phyloP scores from a whole-genome alignment of 2,113 vertebrate species.

The Oncorhynchus tshawytscha region DNA sequence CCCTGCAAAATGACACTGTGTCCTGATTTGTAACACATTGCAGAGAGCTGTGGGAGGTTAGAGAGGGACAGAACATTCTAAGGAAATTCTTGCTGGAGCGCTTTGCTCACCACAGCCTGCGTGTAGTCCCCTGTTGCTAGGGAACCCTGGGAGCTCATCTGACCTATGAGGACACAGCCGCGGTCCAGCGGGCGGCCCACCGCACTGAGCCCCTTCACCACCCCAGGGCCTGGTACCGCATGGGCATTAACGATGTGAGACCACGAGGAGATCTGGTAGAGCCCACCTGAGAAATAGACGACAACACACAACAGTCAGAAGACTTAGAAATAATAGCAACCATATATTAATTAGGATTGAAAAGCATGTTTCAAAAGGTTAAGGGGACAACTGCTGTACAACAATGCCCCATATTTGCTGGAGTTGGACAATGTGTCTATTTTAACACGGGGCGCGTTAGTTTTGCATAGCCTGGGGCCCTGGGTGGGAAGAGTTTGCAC shows the following conservation, averaged over 20 bases:
- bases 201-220: slow-evolving; percentile 81
- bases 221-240: slow-evolving; percentile 83
- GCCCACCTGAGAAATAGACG: slow-evolving; percentile 75
- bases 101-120: slow-evolving; percentile 76
- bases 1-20: neutral
- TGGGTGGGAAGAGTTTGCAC: too few relatives aligned
- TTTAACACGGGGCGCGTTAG: too few relatives aligned
- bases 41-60: neutral
- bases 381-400: too few relatives aligned
- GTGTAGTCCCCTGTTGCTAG: slow-evolving; percentile 87
- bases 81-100: slow-evolving; percentile 3
- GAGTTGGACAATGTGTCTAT: too few relatives aligned
- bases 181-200: slow-evolving; percentile 78
- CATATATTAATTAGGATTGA: too few relatives aligned
- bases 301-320: neutral
- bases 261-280: slow-evolving; percentile 91
- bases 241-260: slow-evolving; percentile 89
- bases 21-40: neutral
- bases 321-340: neutral
- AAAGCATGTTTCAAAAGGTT: too few relatives aligned
- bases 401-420: too few relatives aligned
- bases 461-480: too few relatives aligned
- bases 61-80: neutral
- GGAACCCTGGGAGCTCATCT: slow-evolving; percentile 93
- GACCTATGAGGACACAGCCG: slow-evolving; percentile 86